phyloP scores from a whole-genome alignment of 2,113 vertebrate genomes.

The Cathartes aura region DNA sequence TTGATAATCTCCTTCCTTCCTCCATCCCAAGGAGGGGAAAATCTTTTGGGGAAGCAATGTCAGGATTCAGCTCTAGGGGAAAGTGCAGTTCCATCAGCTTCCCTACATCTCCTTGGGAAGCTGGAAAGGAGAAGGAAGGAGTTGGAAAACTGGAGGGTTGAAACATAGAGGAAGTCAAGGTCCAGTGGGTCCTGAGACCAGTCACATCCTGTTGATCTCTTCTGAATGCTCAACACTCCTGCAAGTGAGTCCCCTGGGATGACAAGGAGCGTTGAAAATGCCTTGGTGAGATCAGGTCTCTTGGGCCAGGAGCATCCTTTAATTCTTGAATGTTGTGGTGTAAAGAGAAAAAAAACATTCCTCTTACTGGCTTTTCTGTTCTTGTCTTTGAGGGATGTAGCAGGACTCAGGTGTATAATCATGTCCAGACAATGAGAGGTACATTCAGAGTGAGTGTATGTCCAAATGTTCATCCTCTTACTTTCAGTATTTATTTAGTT shows the following conservation, averaged over 20 bases:
- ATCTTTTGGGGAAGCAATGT: not conserved
- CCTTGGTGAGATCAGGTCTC: not conserved
- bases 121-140: not conserved
- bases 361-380: not conserved
- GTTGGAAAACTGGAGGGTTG: not conserved
- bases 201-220: not conserved
- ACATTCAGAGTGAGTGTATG: not conserved
- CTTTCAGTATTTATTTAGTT: not conserved
- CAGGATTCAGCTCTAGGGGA: not conserved
- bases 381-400: not conserved
- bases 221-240: not conserved
- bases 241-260: not conserved
- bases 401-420: not conserved
- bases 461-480: not conserved
- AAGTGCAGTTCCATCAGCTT: not conserved
- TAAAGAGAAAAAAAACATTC: not conserved
- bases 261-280: not conserved
- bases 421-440: not conserved
- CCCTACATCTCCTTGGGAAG: not conserved
- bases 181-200: not conserved
- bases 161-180: not conserved
- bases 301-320: not conserved
- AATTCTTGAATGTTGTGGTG: not conserved
- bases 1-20: not conserved
- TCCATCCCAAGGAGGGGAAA: not conserved